Conservation (phyloP, 30 jellyfish, hydroid and myxozoan species). For the Pseudorhiza aurosa region DNA sequence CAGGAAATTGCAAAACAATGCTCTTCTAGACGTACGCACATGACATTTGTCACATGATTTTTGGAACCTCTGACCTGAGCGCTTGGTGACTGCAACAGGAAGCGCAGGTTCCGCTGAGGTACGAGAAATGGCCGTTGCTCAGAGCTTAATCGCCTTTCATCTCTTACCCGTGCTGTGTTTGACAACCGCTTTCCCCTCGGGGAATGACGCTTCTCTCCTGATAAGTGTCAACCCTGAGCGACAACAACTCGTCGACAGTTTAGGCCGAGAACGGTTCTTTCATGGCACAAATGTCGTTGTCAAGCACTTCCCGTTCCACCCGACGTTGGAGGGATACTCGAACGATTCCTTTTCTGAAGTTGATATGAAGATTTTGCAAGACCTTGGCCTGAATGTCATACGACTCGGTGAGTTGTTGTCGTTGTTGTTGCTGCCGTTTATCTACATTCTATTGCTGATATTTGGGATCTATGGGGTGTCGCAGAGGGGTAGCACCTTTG, state of each 20-base stretch:
- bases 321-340: constrained; percentile 76
- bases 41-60: background rate
- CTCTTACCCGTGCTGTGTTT: too few species aligned
- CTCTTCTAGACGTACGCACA: background rate
- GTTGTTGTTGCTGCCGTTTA: too few species aligned
- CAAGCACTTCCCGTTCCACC: constrained; percentile 89
- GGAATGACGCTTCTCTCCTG: constrained; percentile 55
- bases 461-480: too few species aligned
- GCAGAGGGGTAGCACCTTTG: too few species aligned
- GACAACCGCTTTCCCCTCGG: too few species aligned
- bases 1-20: too few species aligned
- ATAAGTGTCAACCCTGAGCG: constrained; percentile 86
- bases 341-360: constrained; percentile 80
- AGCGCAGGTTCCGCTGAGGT: too few species aligned
- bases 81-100: too few species aligned
- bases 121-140: background rate
- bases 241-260: constrained; percentile 79
- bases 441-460: too few species aligned
- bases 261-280: constrained; percentile 85
- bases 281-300: constrained; percentile 96
- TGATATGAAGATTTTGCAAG: constrained; percentile 85
- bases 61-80: too few species aligned
- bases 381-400: constrained; percentile 80
- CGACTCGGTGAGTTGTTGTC: constrained; percentile 92
- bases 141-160: background rate